Evolutionary conservation across 2,113 vertebrate genomes (phyloP), one percentile per base, ranked within the genome.

Genomic region (Abramis brama): DNA sequence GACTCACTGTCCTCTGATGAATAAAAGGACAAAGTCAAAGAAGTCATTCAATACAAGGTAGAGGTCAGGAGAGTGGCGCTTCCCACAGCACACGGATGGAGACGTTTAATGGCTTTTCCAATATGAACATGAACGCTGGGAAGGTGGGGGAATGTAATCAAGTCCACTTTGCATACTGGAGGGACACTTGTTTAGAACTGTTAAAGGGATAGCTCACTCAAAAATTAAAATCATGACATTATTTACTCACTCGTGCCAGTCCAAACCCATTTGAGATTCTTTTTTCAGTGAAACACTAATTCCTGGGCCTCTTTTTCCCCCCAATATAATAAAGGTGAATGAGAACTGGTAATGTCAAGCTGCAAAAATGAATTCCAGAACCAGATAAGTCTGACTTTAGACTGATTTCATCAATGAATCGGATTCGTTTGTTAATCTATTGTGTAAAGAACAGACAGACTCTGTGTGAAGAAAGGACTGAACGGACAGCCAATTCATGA

Each of bases 11-110:
- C 86, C 90, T 91, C 87, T 86, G 86, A 78, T 82, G 52, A 86
- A 86, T 79, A 84, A 83, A 60, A 62, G 64, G 82, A 64, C 89
- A 91, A 92, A 92, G 93, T 93, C 94, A 91, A 90, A 89, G 87
- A 89, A 92, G 89, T 89, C 88, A 85, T 88, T 91, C 88, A 36
- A 88, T 92, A 89, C 89, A 86, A 79, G 87, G 81, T 85, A 30
- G 47, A 43, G 90, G 83, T 85, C 76, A 79, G 43, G 33, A 74
- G 52, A 33, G 57, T 27, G 71, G 21, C 76, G 66, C 86, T 70
- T 73, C 17, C 39, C 59, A 39, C 12, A 52, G 70, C 64, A 78
- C 50, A 50, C 21, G 39, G 43, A 17, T 15, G 23, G 59, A 83
- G 70, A 30, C 60, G 10, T 92, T 91, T 91, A 89, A 92, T 85